phyloP scores from a whole-genome alignment of 2,113 vertebrate genomes.

The Recurvirostra avosetta region DNA sequence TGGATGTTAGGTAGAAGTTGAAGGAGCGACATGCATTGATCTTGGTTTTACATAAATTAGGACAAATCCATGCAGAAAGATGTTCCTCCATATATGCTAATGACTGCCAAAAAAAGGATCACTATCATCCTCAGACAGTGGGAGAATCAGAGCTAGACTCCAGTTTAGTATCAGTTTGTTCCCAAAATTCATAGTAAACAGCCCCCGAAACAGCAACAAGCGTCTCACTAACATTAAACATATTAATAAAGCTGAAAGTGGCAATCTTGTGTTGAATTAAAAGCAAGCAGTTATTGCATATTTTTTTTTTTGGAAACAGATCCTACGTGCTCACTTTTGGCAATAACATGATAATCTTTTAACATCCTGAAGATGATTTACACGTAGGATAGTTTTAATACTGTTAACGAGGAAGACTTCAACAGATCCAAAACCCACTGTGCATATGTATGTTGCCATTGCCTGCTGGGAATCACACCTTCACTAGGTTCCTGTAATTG shows the following conservation, averaged over 20 bases:
- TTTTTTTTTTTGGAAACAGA: not conserved
- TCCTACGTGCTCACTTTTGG: not conserved
- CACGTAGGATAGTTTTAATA: not conserved
- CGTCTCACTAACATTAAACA: not conserved
- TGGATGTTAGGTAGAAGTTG: not conserved
- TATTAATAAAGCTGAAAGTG: not conserved
- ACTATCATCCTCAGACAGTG: not conserved
- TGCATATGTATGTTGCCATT: not conserved
- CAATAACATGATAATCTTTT: not conserved
- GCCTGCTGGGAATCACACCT: not conserved
- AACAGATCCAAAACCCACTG: not conserved
- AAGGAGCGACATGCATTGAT: not conserved
- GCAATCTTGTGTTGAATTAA: not conserved
- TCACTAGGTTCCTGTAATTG: not conserved
- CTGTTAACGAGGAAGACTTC: not conserved
- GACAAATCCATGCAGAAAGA: not conserved
- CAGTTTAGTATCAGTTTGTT: not conserved
- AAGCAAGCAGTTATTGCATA: not conserved
- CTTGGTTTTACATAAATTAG: not conserved
- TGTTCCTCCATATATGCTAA: not conserved
- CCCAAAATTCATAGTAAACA: not conserved
- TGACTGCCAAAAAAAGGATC: not conserved
- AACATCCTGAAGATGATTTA: not conserved
- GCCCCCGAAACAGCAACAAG: not conserved
- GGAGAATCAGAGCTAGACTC: not conserved